Conservation (phyloP, 2,888 invertebrate genomes). For the Chouioia cunea region DNA sequence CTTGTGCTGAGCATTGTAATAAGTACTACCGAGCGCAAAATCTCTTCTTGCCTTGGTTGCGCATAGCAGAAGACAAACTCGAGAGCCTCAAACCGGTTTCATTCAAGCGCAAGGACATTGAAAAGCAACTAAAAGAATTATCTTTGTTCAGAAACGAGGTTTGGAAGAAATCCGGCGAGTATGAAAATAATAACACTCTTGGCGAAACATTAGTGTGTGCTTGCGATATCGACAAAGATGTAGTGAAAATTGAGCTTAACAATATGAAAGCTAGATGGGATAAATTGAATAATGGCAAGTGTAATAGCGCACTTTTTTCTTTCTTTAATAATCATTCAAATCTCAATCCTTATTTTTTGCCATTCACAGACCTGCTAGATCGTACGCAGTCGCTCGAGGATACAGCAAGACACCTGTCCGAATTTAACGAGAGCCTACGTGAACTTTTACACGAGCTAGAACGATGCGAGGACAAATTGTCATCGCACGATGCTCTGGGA, state of each 20-base stretch:
- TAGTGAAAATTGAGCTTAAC: slow-evolving; percentile 85
- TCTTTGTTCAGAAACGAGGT: slow-evolving; percentile 93
- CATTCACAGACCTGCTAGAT: slow-evolving; percentile 75
- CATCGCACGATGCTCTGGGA: slow-evolving; percentile 80
- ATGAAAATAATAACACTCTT: slow-evolving; percentile 86
- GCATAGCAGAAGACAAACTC: slow-evolving; percentile 87
- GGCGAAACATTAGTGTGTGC: slow-evolving; percentile 90
- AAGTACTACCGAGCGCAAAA: slow-evolving; percentile 90
- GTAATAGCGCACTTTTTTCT: not conserved
- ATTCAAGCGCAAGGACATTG: slow-evolving; percentile 87
- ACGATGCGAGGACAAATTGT: slow-evolving; percentile 89
- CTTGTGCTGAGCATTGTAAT: slow-evolving; percentile 88
- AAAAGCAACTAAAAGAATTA: slow-evolving; percentile 88
- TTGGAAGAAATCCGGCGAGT: slow-evolving; percentile 94
- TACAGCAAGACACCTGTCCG: slow-evolving; percentile 83
- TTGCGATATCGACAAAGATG: slow-evolving; percentile 92
- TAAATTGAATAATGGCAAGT: slow-evolving; percentile 82
- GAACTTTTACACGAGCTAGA: slow-evolving; percentile 88
- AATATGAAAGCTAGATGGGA: slow-evolving; percentile 92
- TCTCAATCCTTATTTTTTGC: no score
- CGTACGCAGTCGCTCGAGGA: slow-evolving; percentile 86
- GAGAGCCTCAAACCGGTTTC: slow-evolving; percentile 82
- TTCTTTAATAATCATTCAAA: slow-evolving; percentile 2
- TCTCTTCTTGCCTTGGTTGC: slow-evolving; percentile 88
- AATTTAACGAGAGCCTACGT: slow-evolving; percentile 86